Conservation (phyloP, 2,888 invertebrate genomes). For the Hoplodrina ambigua region DNA sequence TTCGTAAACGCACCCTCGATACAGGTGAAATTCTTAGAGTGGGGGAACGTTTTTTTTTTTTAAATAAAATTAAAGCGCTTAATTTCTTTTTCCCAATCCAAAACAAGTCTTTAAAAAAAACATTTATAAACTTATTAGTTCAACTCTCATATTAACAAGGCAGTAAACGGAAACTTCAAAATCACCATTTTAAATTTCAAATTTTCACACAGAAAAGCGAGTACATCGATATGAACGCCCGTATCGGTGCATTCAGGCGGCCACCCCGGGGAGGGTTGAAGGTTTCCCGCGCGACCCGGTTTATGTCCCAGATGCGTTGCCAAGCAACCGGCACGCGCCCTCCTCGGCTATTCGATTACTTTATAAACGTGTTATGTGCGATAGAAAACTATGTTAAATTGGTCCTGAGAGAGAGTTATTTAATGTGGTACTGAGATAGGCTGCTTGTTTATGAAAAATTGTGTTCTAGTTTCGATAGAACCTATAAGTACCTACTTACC, state of each 20-base stretch:
- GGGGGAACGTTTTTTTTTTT: no score
- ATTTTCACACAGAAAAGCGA: slow-evolving; percentile 7
- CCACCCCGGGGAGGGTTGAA: slow-evolving; percentile 61
- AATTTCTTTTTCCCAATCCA: no score
- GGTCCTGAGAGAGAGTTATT: slow-evolving; percentile 47
- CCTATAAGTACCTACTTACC: no score
- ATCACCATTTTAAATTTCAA: slow-evolving; percentile 32
- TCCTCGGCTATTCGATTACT: slow-evolving; percentile 66
- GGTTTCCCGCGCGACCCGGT: slow-evolving; percentile 71
- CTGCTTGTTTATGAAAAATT: slow-evolving; percentile 3
- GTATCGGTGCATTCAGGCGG: slow-evolving; percentile 60
- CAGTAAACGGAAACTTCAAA: not conserved
- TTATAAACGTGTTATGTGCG: slow-evolving; percentile 64
- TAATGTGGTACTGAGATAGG: slow-evolving; percentile 27
- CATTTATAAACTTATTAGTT: not conserved
- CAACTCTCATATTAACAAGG: not conserved
- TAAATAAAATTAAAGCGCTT: no score
- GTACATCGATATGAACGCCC: slow-evolving; percentile 33
- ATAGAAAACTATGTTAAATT: slow-evolving; percentile 62
- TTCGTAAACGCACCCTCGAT: no score
- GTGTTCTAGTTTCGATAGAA: not conserved
- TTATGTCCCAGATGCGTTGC: slow-evolving; percentile 80
- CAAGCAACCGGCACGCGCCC: slow-evolving; percentile 70
- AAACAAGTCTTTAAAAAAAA: not conserved
- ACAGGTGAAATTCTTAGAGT: no score